Percentiles rank a stretch among this genome's conserved stretches.
phyloP scores from a whole-genome alignment of 2,113 vertebrate genomes.

The Tauraco erythrolophus region DNA sequence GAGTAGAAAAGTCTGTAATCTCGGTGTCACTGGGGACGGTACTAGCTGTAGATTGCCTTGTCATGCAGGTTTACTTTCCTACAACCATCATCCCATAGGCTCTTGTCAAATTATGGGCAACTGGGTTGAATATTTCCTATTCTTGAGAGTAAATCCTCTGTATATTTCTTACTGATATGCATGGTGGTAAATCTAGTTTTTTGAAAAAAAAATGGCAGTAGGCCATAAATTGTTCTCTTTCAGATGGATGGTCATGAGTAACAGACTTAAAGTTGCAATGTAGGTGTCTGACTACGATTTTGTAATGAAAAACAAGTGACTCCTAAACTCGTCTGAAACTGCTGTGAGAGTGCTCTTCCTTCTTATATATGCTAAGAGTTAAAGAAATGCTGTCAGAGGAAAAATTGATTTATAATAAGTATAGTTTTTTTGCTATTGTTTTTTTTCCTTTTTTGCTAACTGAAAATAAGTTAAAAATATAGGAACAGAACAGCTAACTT shows the following conservation, averaged over 20 bases:
- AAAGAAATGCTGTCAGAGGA: background rate
- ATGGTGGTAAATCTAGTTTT: background rate
- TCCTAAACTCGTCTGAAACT: background rate
- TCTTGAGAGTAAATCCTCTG: background rate
- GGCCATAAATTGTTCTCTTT: background rate
- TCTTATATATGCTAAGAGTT: background rate
- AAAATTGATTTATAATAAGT: background rate
- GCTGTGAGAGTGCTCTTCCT: background rate
- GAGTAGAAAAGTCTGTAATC: background rate
- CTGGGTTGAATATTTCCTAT: background rate
- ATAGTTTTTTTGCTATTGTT: too few relatives aligned
- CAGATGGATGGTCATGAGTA: background rate
- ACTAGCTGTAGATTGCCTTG: background rate
- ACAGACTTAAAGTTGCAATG: background rate
- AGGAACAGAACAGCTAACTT: background rate
- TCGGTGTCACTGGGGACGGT: background rate
- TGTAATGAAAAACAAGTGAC: background rate
- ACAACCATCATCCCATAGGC: background rate
- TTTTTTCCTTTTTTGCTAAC: background rate
- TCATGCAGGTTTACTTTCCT: background rate
- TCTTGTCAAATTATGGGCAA: background rate
- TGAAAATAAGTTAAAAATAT: background rate
- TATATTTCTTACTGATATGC: background rate
- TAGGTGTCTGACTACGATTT: background rate
- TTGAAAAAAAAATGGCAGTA: background rate